These are phyloP conservation scores for Cryptus viduatorius DNA, from an alignment of 2,888 invertebrate species.

Conservation along the genomic window DNA sequence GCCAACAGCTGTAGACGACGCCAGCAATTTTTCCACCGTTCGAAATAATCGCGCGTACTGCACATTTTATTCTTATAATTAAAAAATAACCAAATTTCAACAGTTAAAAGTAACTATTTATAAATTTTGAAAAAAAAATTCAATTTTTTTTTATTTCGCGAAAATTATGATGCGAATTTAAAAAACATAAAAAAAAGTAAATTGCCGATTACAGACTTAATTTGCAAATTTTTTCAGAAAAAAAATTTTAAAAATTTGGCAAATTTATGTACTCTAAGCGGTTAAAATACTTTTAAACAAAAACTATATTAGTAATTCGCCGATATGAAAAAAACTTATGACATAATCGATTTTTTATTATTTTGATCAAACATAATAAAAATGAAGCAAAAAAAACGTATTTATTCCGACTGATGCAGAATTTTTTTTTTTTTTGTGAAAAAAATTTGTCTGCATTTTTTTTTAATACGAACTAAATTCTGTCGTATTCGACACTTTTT, in stretches of 20 bases:
- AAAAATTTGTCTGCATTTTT: neutral
- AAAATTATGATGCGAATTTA: too few relatives aligned
- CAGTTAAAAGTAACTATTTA: too few relatives aligned
- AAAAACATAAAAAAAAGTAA: too few relatives aligned
- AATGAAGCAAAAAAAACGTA: neutral
- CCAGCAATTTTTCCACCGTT: too few relatives aligned
- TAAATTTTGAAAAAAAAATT: too few relatives aligned
- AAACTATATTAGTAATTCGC: neutral
- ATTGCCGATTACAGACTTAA: too few relatives aligned
- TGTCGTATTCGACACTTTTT: neutral
- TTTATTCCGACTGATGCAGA: neutral
- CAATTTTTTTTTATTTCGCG: too few relatives aligned
- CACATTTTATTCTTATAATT: too few relatives aligned
- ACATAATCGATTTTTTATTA: neutral
- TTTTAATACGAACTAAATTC: neutral
- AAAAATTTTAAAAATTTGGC: neutral
- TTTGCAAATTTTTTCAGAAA: neutral
- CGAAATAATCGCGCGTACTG: too few relatives aligned
- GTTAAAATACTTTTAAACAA: neutral
- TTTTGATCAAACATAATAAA: neutral
- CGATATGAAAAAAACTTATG: neutral
- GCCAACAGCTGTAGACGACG: slow-evolving; percentile 4
- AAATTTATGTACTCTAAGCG: neutral
- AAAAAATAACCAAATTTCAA: too few relatives aligned
- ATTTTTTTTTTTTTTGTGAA: neutral